These are phyloP conservation scores for Drosophila seclusa DNA, from an alignment of 2,888 invertebrate species.

Conservation along the genomic window DNA sequence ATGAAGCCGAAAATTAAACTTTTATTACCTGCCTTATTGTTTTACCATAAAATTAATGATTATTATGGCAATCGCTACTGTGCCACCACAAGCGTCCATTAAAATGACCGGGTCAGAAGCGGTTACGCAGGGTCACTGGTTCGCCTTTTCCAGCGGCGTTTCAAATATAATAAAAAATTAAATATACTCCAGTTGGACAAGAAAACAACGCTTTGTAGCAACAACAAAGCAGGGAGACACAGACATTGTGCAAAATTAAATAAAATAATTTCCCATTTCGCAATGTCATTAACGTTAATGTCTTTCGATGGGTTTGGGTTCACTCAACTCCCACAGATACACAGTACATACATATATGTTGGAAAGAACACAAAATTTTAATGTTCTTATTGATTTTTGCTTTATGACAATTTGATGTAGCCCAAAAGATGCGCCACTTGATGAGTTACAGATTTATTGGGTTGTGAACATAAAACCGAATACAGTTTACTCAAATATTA, in stretches of 20 bases:
- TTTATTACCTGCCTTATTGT: slow-evolving; percentile 81
- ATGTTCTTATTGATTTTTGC: slow-evolving; percentile 71
- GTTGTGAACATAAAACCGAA: background rate
- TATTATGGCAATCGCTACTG: slow-evolving; percentile 73
- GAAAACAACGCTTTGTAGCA: slow-evolving; percentile 17
- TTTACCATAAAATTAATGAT: slow-evolving; percentile 80
- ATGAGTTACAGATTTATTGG: slow-evolving; percentile 25
- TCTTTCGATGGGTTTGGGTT: slow-evolving; percentile 21
- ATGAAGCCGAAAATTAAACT: slow-evolving; percentile 70
- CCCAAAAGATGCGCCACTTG: slow-evolving; percentile 16
- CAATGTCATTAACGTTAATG: slow-evolving; percentile 71
- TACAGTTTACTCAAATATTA: slow-evolving; percentile 4
- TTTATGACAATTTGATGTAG: slow-evolving; percentile 60
- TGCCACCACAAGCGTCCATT: slow-evolving; percentile 70
- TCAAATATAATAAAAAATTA: slow-evolving; percentile 69
- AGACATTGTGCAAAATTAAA: slow-evolving; percentile 60
- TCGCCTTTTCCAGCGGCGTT: slow-evolving; percentile 43
- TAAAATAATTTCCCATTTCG: slow-evolving; percentile 71
- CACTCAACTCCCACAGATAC: slow-evolving; percentile 31
- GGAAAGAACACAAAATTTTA: slow-evolving; percentile 31
- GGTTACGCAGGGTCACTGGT: slow-evolving; percentile 26
- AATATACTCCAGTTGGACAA: slow-evolving; percentile 46
- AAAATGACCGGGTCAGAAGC: slow-evolving; percentile 36
- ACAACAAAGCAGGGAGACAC: slow-evolving; percentile 19
- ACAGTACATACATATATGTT: slow-evolving; percentile 18